Base-by-base conservation (phyloP, 2,797 vertebrate genomes). In the Sparidentex hasta region DNA sequence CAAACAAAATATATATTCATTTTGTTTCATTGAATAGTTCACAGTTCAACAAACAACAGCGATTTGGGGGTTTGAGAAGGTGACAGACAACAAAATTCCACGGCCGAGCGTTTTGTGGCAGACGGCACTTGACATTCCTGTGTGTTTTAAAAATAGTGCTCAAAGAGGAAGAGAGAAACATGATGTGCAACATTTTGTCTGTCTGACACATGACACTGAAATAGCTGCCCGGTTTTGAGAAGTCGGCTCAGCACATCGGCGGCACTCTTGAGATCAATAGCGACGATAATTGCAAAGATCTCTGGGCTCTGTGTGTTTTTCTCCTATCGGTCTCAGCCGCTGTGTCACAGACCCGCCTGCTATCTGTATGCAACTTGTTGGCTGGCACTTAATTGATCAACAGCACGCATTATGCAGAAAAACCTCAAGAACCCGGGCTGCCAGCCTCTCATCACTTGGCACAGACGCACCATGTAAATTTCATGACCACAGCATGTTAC, bases 401-500 rank as follows among this genome's bases (percentile, higher is more conserved):
- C 88, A 74, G 75, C 57, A 48, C 74, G 68, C 51, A 81, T 87
- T 88, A 73, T 80, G 67, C 70, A 27, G 54, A 82, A 25, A 67
- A 84, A 71, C 64, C 29, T 70, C 74, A 81, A 77, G 82, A 81
- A 83, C n/a, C 58, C 48, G 54, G 62, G 78, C 83, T 59, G 80
- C 76, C 75, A 85, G 72, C 46, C 44, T 88, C 59, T 90, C 86
- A 68, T 89, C 89, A 70, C 83, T 91, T 89, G 91, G 86, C 88
- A 82, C 41, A 51, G 78, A 21, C 71, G 63, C 69, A 47, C 67
- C 90, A 93, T 91, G 89, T 92, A 91, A 87, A 93, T 94, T 92
- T 94, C 84, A 92, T 91, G 94, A 91, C 87, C 85, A 78, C 88
- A 83, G 86, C 88, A 87, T 84, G 86, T 87, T 78, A 62, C 78